Evolutionary conservation across 2,113 vertebrate genomes (phyloP), one percentile per base, ranked within the genome.

Genomic region (Syrrhaptes paradoxus): DNA sequence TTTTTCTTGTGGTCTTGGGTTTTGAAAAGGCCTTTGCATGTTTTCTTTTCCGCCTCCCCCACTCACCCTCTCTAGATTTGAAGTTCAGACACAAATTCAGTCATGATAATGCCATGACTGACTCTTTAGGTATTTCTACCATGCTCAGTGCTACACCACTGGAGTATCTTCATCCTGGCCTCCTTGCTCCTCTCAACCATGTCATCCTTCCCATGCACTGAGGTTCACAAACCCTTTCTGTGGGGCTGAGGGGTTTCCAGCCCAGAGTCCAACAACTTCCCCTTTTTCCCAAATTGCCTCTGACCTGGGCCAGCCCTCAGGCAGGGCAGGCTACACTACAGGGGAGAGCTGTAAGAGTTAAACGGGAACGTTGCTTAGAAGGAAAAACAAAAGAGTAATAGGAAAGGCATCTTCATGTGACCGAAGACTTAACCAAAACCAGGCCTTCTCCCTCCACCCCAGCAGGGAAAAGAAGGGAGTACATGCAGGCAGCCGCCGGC

Each of bases 381-480:
- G 90, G 73, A 88, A 98, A 98, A 98, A 97, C 97, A 97, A 88
- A 90, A 96, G 95, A 97, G 95, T 98, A 97, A 98, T 96, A 93
- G 95, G 97, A 98, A 98, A 97, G 97, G 97, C 97, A 98, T 98
- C 95, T 96, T 96, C 13, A 76, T 98, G 93, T 97, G 97, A 98
- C 96, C 34, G 17, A 95, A 90, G 82, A 63, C 91, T 97, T 98
- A 98, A 98, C 95, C 43, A 6, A 96, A 98, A 98, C 95, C 97
- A 98, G 97, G 97, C 93, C 86, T 96, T 94, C 80, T 94, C 81
- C 74, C 65, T 93, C 75, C 61, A 75, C 78, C 89, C 73, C 62
- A 45, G 68, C 62, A 90, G 52, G 91, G 94, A 96, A 96, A 97
- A 95, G n/a, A 59, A 75, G 73, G 38, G 57, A 93, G 52, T 88